A percentile compares a stretch with the other conserved stretches of the same genome.
These are phyloP conservation scores for Laothoe populi DNA, from an alignment of 2,888 invertebrate genomes.

Conservation along the genomic window DNA sequence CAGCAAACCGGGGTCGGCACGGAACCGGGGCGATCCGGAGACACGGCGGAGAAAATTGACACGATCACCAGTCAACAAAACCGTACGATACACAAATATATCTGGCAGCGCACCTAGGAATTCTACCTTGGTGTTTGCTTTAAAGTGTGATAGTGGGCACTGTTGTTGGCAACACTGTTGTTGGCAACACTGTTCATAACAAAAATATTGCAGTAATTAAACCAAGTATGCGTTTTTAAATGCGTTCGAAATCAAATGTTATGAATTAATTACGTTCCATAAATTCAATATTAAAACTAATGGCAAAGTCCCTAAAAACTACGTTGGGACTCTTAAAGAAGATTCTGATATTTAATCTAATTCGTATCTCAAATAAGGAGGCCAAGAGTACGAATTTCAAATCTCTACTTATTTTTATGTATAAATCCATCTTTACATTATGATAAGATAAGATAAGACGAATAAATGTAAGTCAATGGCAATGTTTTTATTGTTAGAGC, in stretches of 20 bases:
- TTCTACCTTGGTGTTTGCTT: constrained; percentile 23
- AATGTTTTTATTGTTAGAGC: background rate
- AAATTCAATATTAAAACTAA: too few species aligned
- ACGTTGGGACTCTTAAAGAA: background rate
- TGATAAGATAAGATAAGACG: background rate
- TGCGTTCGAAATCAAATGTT: background rate
- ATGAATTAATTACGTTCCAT: background rate
- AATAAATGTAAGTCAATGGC: background rate
- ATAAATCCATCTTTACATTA: background rate
- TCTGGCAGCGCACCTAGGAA: constrained; percentile 21
- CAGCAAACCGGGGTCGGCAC: background rate
- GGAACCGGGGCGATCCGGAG: background rate
- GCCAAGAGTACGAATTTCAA: background rate
- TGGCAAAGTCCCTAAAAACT: background rate
- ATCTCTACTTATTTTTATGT: background rate
- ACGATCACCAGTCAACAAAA: constrained; percentile 19
- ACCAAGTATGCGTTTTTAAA: background rate
- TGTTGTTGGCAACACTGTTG: constrained; percentile 12
- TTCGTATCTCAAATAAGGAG: background rate
- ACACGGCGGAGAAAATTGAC: constrained; percentile 21
- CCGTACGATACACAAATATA: constrained; percentile 26
- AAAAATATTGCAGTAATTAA: constrained; percentile 1
- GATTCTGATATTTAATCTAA: background rate
- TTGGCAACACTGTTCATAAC: constrained; percentile 19
- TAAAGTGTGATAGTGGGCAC: constrained; percentile 5